Evolutionary conservation across 2,888 invertebrate species (phyloP).

Genomic region (Drosophila diplacantha): DNA sequence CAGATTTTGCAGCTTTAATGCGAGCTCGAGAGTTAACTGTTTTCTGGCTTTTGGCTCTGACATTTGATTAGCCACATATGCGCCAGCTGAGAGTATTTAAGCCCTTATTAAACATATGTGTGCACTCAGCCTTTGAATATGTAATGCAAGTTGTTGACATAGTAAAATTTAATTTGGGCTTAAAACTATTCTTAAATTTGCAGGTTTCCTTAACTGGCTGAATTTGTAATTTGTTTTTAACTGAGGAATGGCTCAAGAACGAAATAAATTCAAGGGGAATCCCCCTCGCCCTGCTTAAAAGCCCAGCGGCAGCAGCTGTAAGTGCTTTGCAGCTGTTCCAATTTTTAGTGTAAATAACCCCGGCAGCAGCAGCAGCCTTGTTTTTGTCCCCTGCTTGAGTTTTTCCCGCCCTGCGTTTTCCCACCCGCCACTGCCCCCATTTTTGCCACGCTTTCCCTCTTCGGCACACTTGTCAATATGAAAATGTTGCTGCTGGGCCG

Average conservation of each 20-base stretch:
- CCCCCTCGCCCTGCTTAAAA: conserved; percentile 2
- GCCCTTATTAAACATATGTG: not conserved
- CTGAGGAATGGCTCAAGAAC: not conserved
- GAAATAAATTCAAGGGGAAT: conserved; percentile 26
- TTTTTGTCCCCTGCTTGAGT: conserved; percentile 44
- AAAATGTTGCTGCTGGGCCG: conserved; percentile 44
- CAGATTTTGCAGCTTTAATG: conserved; percentile 4
- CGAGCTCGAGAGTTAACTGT: conserved; percentile 10
- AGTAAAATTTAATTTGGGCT: too few relatives aligned
- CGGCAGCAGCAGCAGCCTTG: conserved; percentile 47
- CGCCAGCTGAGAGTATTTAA: not conserved
- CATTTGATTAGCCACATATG: conserved; percentile 3
- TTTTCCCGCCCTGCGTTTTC: conserved; percentile 13
- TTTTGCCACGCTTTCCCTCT: conserved; percentile 21
- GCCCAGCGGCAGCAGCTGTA: conserved; percentile 53
- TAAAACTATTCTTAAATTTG: too few relatives aligned
- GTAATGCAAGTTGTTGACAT: not conserved
- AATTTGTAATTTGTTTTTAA: not conserved
- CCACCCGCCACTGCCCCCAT: conserved; percentile 12
- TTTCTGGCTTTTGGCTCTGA: conserved; percentile 1
- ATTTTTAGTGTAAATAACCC: conserved; percentile 69
- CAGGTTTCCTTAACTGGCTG: too few relatives aligned
- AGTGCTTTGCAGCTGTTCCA: conserved; percentile 63
- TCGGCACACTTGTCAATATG: conserved; percentile 64
- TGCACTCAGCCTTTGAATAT: not conserved